Base-by-base conservation (phyloP, 2,888 invertebrate genomes). In the Xanthia togata region DNA sequence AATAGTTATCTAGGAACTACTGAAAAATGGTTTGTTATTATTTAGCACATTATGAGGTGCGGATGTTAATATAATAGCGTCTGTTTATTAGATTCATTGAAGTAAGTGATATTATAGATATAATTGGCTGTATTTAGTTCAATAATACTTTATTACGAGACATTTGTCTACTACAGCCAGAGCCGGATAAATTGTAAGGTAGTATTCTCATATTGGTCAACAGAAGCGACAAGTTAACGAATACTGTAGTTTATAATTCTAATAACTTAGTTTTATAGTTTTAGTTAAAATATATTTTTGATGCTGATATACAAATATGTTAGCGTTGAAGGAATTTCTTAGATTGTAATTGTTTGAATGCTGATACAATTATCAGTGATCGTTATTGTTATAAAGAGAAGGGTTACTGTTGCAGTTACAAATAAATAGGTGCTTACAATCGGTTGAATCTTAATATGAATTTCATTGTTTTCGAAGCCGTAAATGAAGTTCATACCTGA, bases 61-160 rank as follows among this genome's bases (percentile, higher is more conserved):
- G 65, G 65, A 70, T 76, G 38, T 60, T 73, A 59, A 65, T 62
- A 50, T 38, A 47, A 47, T 71, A 76, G 63, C 17, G 9, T 50
- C n/a, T 73, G 38, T 70, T 59, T 71, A 77, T 73, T 74, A 50
- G 35, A 76, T 79, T 81, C 69, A 83, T 72, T 76, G 62, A 64
- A 72, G 57, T 69, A 69, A 86, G 82, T 84, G 88, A 85, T 87
- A 83, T 79, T 81, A 63, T 83, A 81, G 62, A 69, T 82, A 67
- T 83, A 67, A 83, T 85, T 80, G 72, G 74, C 80, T 79, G 77
- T 78, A 79, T 81, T 80, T 69, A 78, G 64, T 86, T 78, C 79
- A 80, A 74, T 70, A 6, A 73, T 68, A 77, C 44, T 50, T 69
- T 73, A 67, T 62, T 60, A 31, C 41, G n/a, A 64, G n/a, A 65